A percentile compares a stretch with the other conserved stretches of the same genome.
phyloP scores from a whole-genome alignment of 2,797 vertebrate genomes.

The Falco naumanni region DNA sequence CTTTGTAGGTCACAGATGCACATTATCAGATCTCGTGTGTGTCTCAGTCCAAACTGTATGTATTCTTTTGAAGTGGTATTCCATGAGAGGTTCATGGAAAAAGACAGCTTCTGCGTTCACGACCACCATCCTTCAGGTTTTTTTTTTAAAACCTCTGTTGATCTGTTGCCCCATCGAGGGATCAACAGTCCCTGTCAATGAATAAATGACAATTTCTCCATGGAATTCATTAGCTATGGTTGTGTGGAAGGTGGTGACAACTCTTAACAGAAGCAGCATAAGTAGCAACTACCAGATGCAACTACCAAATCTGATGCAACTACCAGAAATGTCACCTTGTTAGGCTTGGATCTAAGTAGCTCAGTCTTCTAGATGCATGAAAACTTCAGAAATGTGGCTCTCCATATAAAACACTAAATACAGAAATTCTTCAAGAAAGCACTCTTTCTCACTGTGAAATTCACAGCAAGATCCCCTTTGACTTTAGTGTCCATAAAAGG shows the following conservation, averaged over 20 bases:
- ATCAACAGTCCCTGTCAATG: background rate
- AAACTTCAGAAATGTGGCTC: background rate
- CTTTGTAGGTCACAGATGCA: background rate
- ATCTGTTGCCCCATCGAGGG: background rate
- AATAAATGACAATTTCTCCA: background rate
- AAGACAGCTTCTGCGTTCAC: background rate
- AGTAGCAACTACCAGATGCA: background rate
- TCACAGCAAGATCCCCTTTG: background rate
- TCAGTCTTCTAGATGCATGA: background rate
- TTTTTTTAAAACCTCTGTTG: background rate
- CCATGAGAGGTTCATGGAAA: background rate
- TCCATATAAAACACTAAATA: background rate
- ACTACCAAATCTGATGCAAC: background rate
- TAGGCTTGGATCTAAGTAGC: background rate
- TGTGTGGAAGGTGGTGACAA: background rate
- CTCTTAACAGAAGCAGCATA: background rate
- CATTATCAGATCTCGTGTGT: background rate
- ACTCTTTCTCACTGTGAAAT: background rate
- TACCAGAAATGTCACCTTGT: background rate
- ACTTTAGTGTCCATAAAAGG: background rate
- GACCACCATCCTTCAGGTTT: background rate
- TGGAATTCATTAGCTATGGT: background rate
- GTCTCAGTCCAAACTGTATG: background rate
- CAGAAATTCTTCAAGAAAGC: background rate
- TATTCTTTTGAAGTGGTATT: background rate